Percentiles rank a stretch among this genome's conserved stretches.
Conservation (phyloP, 1,140 invertebrate species). For the Diplogasteroides magnus region DNA sequence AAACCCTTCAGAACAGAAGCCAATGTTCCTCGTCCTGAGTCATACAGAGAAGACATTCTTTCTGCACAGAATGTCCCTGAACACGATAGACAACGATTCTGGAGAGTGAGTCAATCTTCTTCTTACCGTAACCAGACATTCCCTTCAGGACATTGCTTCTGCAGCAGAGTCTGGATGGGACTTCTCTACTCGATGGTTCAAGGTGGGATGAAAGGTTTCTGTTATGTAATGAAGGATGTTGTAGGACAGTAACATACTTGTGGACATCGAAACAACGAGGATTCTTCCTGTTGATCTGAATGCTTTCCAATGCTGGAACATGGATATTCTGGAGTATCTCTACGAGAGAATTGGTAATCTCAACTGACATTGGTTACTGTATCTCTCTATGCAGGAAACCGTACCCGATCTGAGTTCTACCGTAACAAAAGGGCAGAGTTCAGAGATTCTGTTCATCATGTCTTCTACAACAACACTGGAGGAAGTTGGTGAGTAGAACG, state of each 20-base stretch:
- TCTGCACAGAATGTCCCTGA: conserved; percentile 23
- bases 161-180: conserved; percentile 59
- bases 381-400: conserved; percentile 52
- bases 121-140: background rate
- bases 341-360: conserved; percentile 40
- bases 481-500: conserved; percentile 65
- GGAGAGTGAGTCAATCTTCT: background rate
- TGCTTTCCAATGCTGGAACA: conserved; percentile 57
- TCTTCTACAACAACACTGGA: conserved; percentile 75
- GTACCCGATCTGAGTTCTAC: conserved; percentile 63
- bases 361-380: background rate
- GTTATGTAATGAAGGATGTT: background rate
- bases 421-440: conserved; percentile 64
- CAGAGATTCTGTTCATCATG: conserved; percentile 62
- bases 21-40: conserved; percentile 29
- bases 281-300: conserved; percentile 59
- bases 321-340: conserved; percentile 54
- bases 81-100: conserved; percentile 13
- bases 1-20: conserved; percentile 57
- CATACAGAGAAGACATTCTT: conserved; percentile 6
- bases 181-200: conserved; percentile 58
- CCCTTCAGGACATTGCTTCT: conserved; percentile 59
- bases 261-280: conserved; percentile 52
- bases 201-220: background rate
- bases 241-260: conserved; percentile 36